Base-by-base conservation (phyloP, 2,888 invertebrate genomes). In the Microplitis deprimator region DNA sequence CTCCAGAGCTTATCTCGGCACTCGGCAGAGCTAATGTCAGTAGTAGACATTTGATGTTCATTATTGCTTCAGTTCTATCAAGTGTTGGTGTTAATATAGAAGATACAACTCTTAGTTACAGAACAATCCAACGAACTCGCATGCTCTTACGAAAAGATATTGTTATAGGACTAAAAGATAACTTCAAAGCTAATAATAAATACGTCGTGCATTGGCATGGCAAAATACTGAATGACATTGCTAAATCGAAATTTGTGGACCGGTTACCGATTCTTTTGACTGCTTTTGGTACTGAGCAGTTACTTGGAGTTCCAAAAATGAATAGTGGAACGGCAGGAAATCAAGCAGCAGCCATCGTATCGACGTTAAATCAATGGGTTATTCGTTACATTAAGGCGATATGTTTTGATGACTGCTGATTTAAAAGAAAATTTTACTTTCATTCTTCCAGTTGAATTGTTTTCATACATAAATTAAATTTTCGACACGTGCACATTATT, bases 161-260 rank as follows among this genome's bases (percentile, higher is more conserved):
- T 65, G 78, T 77, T 38, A 10, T 17, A 75, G 76, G 69, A 72
- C 75, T 81, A 17, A 79, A 78, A 78, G 59, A 78, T 67, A 60
- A 80, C 7, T 80, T 79, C n/a, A 75, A 73, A 60, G 1, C 72
- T 39, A 69, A 79, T 39, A 78, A 79, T 72, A 73, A 73, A 69
- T 79, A 78, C 73, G 73, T 79, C 41, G 75, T 81, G n/a, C 79
- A 81, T 40, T 77, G 79, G 77, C 78, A 79, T 29, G 79, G 79
- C 39, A 81, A 81, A 20, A 20, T 20, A 20, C 20, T 20, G 20
- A 20, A 20, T 20, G 20, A 20, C 20, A 20, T 20, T 20, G 20
- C 20, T 20, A 1, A 20, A 20, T 20, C 20, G 20, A 20, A 20
- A 20, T 20, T 20, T 2, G 20, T 77, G 78, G 78, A 79, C 61